A percentile compares a stretch with the other conserved stretches of the same genome.
phyloP scores from a whole-genome alignment of 2,888 invertebrate genomes.

The Pogonocherus hispidulus region DNA sequence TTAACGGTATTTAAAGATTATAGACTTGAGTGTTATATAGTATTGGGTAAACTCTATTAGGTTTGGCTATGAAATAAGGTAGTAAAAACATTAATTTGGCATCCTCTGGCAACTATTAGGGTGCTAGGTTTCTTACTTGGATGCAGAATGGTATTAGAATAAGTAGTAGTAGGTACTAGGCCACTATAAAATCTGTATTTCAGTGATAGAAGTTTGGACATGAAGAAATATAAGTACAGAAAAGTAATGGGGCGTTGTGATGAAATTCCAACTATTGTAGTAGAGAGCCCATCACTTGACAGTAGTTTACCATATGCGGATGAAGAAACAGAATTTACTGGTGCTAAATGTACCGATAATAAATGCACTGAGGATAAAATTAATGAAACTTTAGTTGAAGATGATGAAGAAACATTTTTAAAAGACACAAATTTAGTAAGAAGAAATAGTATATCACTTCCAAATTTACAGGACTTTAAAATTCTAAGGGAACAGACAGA shows the following conservation, averaged over 20 bases:
- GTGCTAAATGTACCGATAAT: constrained; percentile 14
- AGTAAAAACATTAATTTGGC: too few species aligned
- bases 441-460: constrained; percentile 82
- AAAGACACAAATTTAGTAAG: constrained; percentile 64
- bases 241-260: constrained; percentile 36
- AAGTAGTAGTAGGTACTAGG: too few species aligned
- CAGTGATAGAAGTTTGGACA: constrained; percentile 29
- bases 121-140: too few species aligned
- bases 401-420: background rate
- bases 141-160: too few species aligned
- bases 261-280: constrained; percentile 55
- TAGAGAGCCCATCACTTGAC: constrained; percentile 52
- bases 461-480: constrained; percentile 78
- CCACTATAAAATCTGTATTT: too few species aligned
- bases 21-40: too few species aligned
- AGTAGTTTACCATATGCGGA: constrained; percentile 35
- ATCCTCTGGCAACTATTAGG: too few species aligned
- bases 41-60: too few species aligned
- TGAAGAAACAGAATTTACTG: constrained; percentile 35
- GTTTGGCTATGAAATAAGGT: too few species aligned
- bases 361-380: constrained; percentile 19
- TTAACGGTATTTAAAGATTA: too few species aligned
- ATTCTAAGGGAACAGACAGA: constrained; percentile 61
- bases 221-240: constrained; percentile 42
- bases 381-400: background rate